Evolutionary conservation across 37 sponge, comb jelly and placozoan genomes (phyloP).

Genomic region (Cliona cf. orientalis): DNA sequence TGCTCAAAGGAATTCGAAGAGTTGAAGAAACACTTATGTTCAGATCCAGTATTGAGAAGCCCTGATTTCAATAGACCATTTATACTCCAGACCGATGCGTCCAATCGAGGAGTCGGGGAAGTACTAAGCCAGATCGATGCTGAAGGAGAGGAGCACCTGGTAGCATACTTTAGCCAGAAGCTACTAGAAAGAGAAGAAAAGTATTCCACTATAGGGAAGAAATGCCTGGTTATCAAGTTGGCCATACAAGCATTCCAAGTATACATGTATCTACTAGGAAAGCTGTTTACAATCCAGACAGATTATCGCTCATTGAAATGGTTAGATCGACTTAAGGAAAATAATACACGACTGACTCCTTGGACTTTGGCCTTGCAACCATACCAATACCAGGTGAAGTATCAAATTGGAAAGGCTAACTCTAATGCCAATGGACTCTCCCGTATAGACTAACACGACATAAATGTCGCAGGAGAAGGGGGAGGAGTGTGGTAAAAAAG

Average conservation of each 20-base stretch:
- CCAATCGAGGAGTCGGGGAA: conserved; percentile 51
- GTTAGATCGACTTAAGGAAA: conserved; percentile 48
- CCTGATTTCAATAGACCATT: conserved; percentile 24
- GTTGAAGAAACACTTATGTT: conserved; percentile 25
- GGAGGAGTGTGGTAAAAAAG: too few species aligned
- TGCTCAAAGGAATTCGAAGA: conserved; percentile 38
- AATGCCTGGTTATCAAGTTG: conserved; percentile 35
- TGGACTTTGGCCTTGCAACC: conserved; percentile 54
- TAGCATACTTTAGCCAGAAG: conserved; percentile 40
- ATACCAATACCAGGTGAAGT: conserved; percentile 14
- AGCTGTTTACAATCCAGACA: conserved; percentile 33
- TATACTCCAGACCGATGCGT: conserved; percentile 61
- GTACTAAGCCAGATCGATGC: conserved; percentile 46
- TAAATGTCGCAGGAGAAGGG: too few species aligned
- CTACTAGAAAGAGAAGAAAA: conserved; percentile 38
- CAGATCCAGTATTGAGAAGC: conserved; percentile 21
- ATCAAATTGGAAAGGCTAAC: conserved; percentile 34
- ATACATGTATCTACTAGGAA: conserved; percentile 45
- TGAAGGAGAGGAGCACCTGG: conserved; percentile 34
- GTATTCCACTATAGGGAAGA: conserved; percentile 43
- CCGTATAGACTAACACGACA: too few species aligned
- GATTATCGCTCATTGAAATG: conserved; percentile 41
- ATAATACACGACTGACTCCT: conserved; percentile 25
- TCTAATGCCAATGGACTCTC: too few species aligned
- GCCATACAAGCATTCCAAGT: conserved; percentile 31